Evolutionary conservation across 2,797 vertebrate species (phyloP).

Genomic region (Paramormyrops hopkinsi): DNA sequence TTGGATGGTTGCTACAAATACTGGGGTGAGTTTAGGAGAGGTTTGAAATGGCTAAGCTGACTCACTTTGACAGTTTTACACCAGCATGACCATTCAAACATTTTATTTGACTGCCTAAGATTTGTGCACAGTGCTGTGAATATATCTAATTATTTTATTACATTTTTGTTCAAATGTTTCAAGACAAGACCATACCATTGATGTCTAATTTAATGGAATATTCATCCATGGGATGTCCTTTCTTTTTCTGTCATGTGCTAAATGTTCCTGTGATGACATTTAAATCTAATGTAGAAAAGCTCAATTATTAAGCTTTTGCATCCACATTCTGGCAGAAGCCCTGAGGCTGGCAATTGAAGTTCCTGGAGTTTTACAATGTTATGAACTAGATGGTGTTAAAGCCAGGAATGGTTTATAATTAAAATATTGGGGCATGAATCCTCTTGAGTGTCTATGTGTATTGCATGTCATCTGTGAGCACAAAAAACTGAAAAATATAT

Average conservation of each 20-base stretch:
- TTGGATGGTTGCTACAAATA: not conserved
- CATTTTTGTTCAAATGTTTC: not conserved
- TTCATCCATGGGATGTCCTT: not conserved
- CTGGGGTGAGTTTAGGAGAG: not conserved
- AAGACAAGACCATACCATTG: not conserved
- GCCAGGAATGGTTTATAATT: slow-evolving; percentile 10
- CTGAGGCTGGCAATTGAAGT: not conserved
- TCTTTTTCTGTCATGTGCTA: not conserved
- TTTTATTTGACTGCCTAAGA: not conserved
- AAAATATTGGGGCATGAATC: slow-evolving; percentile 15
- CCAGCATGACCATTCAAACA: not conserved
- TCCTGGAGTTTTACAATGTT: slow-evolving; percentile 14
- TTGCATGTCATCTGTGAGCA: slow-evolving; percentile 19
- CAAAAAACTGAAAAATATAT: slow-evolving; percentile 17
- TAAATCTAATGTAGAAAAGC: not conserved
- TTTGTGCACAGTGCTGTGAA: not conserved
- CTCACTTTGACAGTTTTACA: not conserved
- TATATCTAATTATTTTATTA: not conserved
- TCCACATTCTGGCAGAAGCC: not conserved
- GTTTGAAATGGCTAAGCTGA: not conserved
- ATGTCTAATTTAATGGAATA: not conserved
- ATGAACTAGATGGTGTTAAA: slow-evolving; percentile 2
- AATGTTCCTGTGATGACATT: slow-evolving; percentile 8
- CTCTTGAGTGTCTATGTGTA: slow-evolving; percentile 5
- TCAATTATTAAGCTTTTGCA: not conserved